Evolutionary conservation across 2,113 vertebrate genomes (phyloP).

Genomic region (Leucopsar rothschildi): DNA sequence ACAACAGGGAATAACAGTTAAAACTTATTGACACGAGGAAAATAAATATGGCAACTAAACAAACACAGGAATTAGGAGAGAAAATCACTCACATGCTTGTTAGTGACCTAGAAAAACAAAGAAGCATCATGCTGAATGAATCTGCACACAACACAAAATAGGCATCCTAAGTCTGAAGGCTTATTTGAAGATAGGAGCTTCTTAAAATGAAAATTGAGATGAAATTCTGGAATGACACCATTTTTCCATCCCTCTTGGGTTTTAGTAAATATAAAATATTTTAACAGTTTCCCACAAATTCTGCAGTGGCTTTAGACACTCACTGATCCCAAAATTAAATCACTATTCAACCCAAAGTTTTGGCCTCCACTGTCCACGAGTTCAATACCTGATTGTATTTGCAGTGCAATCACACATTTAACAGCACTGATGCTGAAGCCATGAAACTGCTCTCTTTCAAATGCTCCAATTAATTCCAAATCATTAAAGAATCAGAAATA

Average conservation of each 20-base stretch:
- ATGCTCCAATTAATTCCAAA: not conserved
- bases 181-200: not conserved
- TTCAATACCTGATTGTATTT: not conserved
- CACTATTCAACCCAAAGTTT: not conserved
- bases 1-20: not conserved
- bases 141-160: not conserved
- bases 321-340: not conserved
- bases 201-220: not conserved
- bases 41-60: not conserved
- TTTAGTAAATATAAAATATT: fast-evolving
- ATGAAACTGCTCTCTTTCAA: not conserved
- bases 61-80: not conserved
- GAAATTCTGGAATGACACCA: not conserved
- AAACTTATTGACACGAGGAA: not conserved
- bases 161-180: not conserved
- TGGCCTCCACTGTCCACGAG: fast-evolving
- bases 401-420: not conserved
- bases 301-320: not conserved
- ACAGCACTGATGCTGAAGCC: not conserved
- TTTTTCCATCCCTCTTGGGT: not conserved
- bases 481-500: not conserved
- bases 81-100: not conserved
- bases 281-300: not conserved
- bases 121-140: not conserved
- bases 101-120: not conserved